Evolutionary conservation across 2,797 vertebrate species (phyloP), one percentile per base, ranked within the genome.

Genomic region (Lithobates sylvaticus): DNA sequence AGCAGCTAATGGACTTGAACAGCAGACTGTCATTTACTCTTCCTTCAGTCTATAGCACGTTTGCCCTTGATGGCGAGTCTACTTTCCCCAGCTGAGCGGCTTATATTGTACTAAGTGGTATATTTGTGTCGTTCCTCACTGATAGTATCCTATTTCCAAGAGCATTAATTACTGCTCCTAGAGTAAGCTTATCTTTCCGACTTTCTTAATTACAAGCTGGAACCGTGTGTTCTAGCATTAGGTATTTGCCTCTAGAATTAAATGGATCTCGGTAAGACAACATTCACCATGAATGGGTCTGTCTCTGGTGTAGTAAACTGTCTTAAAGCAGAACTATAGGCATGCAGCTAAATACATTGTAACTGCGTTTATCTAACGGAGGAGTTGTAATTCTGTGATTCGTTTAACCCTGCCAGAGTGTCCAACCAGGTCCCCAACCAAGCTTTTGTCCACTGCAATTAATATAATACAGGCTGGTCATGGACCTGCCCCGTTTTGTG

Each of bases 1-100:
- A 97, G 97, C 97, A 95, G 97, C 98, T 99, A 99, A 99, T 99
- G 98, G 98, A 96, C 97, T 96, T 96, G 98, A 99, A 99, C 98
- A 97, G 96, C 97, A 97, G 97, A 96, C 97, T 98, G 97, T 97
- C 97, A 98, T 97, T 94, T 94, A 92, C 93, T 93, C 92, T 91
- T 93, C 91, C 91, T 92, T 90, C 91, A 91, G 95, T 94, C 96
- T 96, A 96, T 95, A 96, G 97, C 95, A 92, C 93, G 93, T 96
- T 95, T 99, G 97, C 96, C 98, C 98, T 99, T 99, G 98, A 96
- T 97, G 85, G 89, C 84, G 87, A 93, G 92, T 91, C 86, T 92
- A 88, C 92, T 93, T 94, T 91, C 96, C 78, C 95, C 94, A 96
- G 95, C 96, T 93, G 91, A 89, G 94, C 96, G 94, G 96, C 94